Base-by-base conservation (phyloP, 2,113 vertebrate genomes). In the Etheostoma cragini region DNA sequence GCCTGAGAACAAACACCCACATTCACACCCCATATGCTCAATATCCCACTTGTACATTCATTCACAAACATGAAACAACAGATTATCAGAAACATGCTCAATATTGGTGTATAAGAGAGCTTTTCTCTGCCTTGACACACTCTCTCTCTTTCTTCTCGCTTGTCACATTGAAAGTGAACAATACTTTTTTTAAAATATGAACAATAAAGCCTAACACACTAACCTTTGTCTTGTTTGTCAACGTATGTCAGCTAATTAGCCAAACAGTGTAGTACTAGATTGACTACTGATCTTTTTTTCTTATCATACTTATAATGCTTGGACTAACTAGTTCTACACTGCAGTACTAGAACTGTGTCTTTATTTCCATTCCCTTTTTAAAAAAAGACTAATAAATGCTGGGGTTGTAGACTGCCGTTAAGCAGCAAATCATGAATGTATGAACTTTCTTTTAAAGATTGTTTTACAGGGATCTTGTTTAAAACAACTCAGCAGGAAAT, bases 61-160 rank as follows among this genome's bases (percentile, higher is more conserved):
- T 5, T 21, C 12, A 54, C 61, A 15, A 35, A 30, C 56, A 30
- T 83, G 66, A 68, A 70, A 75, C 68, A 63, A 70, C 70, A 78
- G 75, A 84, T 88, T 85, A 90, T 80, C 60, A 71, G 53, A 76
- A 83, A 79, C 72, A 80, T 24, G 33, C 66, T 79, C 75, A 72
- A 68, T 71, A n/a, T n/a, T n/a, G n/a, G n/a, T n/a, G n/a, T n/a
- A n/a, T n/a, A n/a, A n/a, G n/a, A n/a, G n/a, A n/a, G n/a, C n/a
- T n/a, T n/a, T n/a, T n/a, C n/a, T n/a, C n/a, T n/a, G n/a, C n/a
- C n/a, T n/a, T n/a, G 54, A 57, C 26, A 42, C 52, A 64, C 70
- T 33, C 56, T 58, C 15, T 58, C 64, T 49, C 26, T 14, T 5
- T 24, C 50, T 60, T 42, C 38, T 54, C 8, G 2, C n/a, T n/a